Evolutionary conservation across 2,797 vertebrate genomes (phyloP).

Genomic region (Crenuchus spilurus): DNA sequence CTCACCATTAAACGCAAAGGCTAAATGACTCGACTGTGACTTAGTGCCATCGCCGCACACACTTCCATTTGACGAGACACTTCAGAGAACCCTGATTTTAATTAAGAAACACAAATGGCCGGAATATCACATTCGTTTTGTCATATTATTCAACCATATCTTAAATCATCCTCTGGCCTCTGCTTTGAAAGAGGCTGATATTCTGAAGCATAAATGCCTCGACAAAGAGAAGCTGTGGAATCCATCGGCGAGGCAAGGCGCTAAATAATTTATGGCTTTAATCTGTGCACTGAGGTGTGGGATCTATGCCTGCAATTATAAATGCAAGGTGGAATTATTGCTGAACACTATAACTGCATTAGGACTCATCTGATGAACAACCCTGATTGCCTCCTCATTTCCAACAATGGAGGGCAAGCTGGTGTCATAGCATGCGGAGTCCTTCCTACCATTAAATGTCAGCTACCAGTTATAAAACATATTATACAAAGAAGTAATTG

Average conservation of each 20-base stretch:
- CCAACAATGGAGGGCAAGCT: conserved; percentile 98
- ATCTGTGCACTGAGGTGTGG: conserved; percentile 99
- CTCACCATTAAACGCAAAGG: conserved; percentile 47
- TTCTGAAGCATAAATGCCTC: conserved; percentile 94
- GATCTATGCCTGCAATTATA: conserved; percentile 99
- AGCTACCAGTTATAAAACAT: conserved; percentile 91
- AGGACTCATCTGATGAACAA: conserved; percentile 99
- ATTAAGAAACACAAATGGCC: conserved; percentile 66
- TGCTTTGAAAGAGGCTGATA: conserved; percentile 91
- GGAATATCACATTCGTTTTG: conserved; percentile 53
- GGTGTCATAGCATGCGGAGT: conserved; percentile 90
- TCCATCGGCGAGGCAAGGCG: conserved; percentile 89
- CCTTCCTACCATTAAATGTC: conserved; percentile 97
- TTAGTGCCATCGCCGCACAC: conserved; percentile 41
- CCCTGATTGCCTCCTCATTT: conserved; percentile 95
- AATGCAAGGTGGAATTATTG: conserved; percentile 99
- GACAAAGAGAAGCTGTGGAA: conserved; percentile 91
- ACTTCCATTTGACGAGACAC: conserved; percentile 53
- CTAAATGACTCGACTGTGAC: conserved; percentile 46
- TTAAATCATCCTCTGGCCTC: conserved; percentile 71
- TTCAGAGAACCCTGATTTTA: conserved; percentile 60
- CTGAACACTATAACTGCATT: conserved; percentile 99
- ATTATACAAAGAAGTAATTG: conserved; percentile 82
- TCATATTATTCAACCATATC: conserved; percentile 63
- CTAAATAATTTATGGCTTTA: conserved; percentile 99